phyloP scores from a whole-genome alignment of 2,113 vertebrate species.

The Turdus rufiventris region DNA sequence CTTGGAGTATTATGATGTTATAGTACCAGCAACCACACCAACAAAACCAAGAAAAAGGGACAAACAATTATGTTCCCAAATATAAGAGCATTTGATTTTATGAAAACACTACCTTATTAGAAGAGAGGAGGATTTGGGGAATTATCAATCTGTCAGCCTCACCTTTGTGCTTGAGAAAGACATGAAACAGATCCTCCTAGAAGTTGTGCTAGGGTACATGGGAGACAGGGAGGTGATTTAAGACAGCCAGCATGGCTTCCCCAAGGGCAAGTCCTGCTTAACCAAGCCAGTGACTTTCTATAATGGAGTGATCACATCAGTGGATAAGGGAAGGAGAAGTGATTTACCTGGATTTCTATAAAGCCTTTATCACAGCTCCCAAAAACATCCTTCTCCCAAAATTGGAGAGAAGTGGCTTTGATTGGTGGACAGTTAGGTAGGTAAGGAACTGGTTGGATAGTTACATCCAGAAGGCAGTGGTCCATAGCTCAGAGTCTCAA shows the following conservation, averaged over 20 bases:
- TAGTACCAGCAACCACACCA: not conserved
- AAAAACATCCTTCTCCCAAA: not conserved
- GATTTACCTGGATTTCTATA: not conserved
- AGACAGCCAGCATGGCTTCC: not conserved
- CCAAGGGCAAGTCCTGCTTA: not conserved
- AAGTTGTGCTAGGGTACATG: not conserved
- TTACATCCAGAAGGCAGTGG: not conserved
- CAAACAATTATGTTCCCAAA: not conserved
- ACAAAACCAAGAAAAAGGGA: not conserved
- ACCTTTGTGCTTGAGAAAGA: not conserved
- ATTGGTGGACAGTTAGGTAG: not conserved
- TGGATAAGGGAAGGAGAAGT: not conserved
- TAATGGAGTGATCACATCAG: not conserved
- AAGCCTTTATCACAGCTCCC: not conserved
- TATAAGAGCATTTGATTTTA: not conserved
- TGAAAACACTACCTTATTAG: not conserved
- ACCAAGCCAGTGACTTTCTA: not conserved
- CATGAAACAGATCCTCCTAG: not conserved
- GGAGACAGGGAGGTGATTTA: not conserved
- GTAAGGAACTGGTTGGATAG: not conserved
- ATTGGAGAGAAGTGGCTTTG: not conserved
- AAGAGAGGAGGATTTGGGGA: not conserved
- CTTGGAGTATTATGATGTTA: not conserved
- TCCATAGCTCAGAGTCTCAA: not conserved
- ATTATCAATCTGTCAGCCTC: not conserved